Percentiles rank a stretch among this genome's conserved stretches.
These are phyloP conservation scores for Oreotrochilus melanogaster DNA, from an alignment of 2,113 vertebrate genomes.

Conservation along the genomic window DNA sequence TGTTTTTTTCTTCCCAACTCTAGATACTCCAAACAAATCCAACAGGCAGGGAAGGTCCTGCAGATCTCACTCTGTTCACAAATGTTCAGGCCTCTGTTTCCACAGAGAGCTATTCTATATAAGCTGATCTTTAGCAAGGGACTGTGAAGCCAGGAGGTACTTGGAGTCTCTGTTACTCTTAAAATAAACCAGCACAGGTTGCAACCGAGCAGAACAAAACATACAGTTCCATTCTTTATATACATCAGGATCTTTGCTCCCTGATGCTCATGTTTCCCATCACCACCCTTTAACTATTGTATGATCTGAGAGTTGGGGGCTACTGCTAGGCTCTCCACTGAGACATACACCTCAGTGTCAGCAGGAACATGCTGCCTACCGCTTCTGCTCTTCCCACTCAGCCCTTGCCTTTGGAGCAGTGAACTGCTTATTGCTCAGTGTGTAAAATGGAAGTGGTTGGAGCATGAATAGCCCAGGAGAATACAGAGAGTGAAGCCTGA, in stretches of 20 bases:
- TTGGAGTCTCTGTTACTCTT: not conserved
- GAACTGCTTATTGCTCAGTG: fast-evolving
- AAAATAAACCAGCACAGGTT: not conserved
- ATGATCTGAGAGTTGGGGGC: not conserved
- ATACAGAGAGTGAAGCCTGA: not conserved
- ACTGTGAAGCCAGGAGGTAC: not conserved
- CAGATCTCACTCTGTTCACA: fast-evolving
- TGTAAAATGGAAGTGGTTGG: not conserved
- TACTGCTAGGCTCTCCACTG: not conserved
- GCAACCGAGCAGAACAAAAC: not conserved
- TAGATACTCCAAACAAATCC: not conserved
- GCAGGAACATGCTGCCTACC: not conserved
- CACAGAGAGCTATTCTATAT: not conserved
- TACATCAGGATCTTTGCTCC: not conserved
- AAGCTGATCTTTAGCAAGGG: not conserved
- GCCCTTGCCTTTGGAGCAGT: not conserved
- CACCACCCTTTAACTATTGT: fast-evolving
- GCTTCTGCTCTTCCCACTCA: not conserved
- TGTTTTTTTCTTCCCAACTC: not conserved
- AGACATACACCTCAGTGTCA: fast-evolving
- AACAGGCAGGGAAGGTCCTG: not conserved
- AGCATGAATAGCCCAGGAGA: not conserved
- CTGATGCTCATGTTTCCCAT: not conserved
- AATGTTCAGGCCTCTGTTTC: not conserved
- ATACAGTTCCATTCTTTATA: fast-evolving